Evolutionary conservation across 2,113 vertebrate genomes (phyloP), one percentile per base, ranked within the genome.

Genomic region (Syrmaticus mikado): DNA sequence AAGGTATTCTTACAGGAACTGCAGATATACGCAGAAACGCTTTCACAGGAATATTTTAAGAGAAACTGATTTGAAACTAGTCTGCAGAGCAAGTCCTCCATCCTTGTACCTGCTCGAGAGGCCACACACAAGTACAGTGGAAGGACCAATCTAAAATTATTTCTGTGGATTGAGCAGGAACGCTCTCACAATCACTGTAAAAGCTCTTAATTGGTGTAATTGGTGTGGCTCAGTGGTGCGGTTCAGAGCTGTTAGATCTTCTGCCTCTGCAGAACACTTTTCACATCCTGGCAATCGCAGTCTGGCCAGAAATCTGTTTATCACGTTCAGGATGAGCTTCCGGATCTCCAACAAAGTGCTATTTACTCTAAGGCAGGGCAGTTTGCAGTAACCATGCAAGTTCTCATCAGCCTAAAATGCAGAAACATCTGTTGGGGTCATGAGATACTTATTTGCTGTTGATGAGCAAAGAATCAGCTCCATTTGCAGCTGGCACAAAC

Each of bases 321-420:
- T 94, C 90, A 76, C 91, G 70, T 92, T 89, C 84, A 70, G 72
- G 30, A 87, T n/a, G 70, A 94, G 61, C 88, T 97, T 97, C 97
- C 82, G 66, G 94, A 97, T 97, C 92, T 91, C 92, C 81, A 77
- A 40, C 93, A 89, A 93, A 94, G 88, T 74, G 92, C 91, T 95
- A 92, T 92, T 96, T 93, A 92, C 91, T 94, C 84, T 7, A 1
- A 92, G 83, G 89, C 89, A 88, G 87, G 82, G 96, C 82, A 93
- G 88, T 82, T 89, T 89, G 87, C 93, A 95, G 94, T 94, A 96
- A 94, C 95, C 97, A 93, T 94, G 27, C 97, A 94, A 97, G 72
- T 91, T 95, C 94, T 95, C 95, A 96, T 97, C 97, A 97, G 93
- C 85, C 66, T 93, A 95, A 95, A 94, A 96, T 81, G 78, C 94